Percentiles rank a stretch among this genome's conserved stretches.
These are phyloP conservation scores for Eugnorisma glareosa DNA, from an alignment of 2,888 invertebrate genomes.

Conservation along the genomic window DNA sequence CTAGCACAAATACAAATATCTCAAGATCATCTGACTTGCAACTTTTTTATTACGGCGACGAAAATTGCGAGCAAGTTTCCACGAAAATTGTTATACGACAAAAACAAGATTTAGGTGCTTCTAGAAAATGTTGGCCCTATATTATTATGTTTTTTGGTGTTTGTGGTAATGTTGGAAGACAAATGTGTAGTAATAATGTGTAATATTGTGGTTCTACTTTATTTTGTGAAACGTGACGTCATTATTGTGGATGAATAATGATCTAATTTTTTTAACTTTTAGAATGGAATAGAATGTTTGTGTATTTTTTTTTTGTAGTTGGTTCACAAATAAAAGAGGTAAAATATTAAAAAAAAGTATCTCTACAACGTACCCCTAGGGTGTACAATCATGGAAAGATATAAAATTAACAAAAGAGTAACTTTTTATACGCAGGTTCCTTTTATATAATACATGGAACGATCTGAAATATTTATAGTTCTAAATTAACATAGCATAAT, in stretches of 20 bases:
- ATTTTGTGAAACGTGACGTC: not conserved
- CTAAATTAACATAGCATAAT: no score
- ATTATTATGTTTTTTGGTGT: conserved; percentile 11
- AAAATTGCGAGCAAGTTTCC: conserved; percentile 42
- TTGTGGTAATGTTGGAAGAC: conserved; percentile 8
- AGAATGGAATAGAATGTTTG: not conserved
- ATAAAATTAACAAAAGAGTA: no score
- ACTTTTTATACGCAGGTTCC: no score
- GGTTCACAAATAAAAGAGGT: no score
- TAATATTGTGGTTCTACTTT: conserved; percentile 2
- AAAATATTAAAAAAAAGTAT: not conserved
- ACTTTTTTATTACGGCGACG: conserved; percentile 58
- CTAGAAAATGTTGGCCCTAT: conserved; percentile 23
- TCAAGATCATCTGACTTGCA: conserved; percentile 56
- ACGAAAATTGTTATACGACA: conserved; percentile 47
- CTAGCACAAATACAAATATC: conserved; percentile 57
- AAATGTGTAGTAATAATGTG: conserved; percentile 31
- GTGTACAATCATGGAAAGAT: no score
- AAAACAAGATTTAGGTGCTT: conserved; percentile 43
- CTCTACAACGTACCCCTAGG: not conserved
- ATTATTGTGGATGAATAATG: conserved; percentile 8
- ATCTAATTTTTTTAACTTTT: not conserved
- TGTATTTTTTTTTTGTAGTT: not conserved
- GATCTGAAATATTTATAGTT: no score
- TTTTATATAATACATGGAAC: no score